Base-by-base conservation (phyloP, 2,797 vertebrate species). In the Rhinophrynus dorsalis region DNA sequence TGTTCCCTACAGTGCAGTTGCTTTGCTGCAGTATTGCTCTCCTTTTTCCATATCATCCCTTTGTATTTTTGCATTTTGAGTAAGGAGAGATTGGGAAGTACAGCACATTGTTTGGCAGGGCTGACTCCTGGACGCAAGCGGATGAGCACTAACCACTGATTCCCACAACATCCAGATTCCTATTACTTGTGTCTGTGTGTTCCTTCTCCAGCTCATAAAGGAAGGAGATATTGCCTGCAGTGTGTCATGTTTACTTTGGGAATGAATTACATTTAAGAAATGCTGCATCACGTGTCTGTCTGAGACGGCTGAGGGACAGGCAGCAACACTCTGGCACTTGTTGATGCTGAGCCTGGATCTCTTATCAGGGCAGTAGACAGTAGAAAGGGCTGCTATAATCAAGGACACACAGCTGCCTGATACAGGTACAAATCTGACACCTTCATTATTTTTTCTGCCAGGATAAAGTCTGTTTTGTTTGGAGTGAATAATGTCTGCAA, bases 231-330 rank as follows among this genome's bases (percentile, higher is more conserved):
- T 38, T 70, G 52, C 48, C 12, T 47, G 30, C 21, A 18, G 50
- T 47, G 57, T 61, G 56, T 68, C 55, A 68, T 51, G 67, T 60
- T 61, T 54, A 54, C 48, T 62, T 55, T 47, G 29, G 48, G 48
- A 55, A 62, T 54, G 27, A 55, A 33, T 62, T 62, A 33, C 58
- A 55, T 63, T 45, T 47, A 15, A 56, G 58, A 35, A 70, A 63
- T 63, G 38, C 35, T 6, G 38, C 5, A 35, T 55, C 58, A 62
- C n/a, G 21, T 37, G 67, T 62, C 35, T 32, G 67, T 60, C 47
- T 61, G 47, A 40, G 48, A 51, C 44, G 13, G 27, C 18, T 58
- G 17, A 37, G 44, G 23, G 44, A 40, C 32, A 60, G 23, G 17
- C 17, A 42, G 66, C 45, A 35, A 29, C 55, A 50, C 9, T 23